A percentile compares a stretch with the other conserved stretches of the same genome.
phyloP scores from a whole-genome alignment of 2,888 invertebrate genomes.

The Archips xylosteana region DNA sequence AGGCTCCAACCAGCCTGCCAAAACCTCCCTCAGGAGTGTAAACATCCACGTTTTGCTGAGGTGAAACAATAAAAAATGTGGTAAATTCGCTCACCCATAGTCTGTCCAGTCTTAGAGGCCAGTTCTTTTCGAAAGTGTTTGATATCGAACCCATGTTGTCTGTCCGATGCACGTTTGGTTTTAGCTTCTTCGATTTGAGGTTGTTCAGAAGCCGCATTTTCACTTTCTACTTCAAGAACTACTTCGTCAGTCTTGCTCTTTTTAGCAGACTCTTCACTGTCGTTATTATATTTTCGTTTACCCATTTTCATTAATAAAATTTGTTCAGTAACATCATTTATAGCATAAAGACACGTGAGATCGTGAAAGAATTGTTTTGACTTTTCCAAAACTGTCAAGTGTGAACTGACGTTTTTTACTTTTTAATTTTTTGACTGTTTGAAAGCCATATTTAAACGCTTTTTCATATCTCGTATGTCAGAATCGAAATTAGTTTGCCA shows the following conservation, averaged over 20 bases:
- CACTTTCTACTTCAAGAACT: slow-evolving; percentile 46
- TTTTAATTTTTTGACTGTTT: no score
- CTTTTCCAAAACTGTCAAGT: neutral
- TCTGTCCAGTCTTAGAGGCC: slow-evolving; percentile 79
- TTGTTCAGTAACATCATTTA: slow-evolving; percentile 22
- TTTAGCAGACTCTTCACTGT: slow-evolving; percentile 54
- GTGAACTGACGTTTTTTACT: no score
- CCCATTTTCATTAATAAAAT: slow-evolving; percentile 61
- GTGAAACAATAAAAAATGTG: neutral
- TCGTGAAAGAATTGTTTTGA: slow-evolving; percentile 24
- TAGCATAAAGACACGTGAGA: slow-evolving; percentile 34
- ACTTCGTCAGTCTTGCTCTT: slow-evolving; percentile 58
- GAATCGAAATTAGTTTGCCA: no score
- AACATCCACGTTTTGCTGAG: neutral
- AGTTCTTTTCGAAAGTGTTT: slow-evolving; percentile 86
- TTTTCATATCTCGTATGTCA: no score
- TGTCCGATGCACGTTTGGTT: slow-evolving; percentile 53
- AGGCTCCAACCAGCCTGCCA: no score
- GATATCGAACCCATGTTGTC: slow-evolving; percentile 79
- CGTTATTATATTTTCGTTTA: slow-evolving; percentile 69
- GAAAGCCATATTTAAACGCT: no score
- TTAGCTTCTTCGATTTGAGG: slow-evolving; percentile 59
- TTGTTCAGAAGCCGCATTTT: slow-evolving; percentile 53
- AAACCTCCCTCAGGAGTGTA: no score
- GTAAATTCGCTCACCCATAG: slow-evolving; percentile 75